Evolutionary conservation across 2,888 invertebrate genomes (phyloP).

Genomic region (Erebia ligea): DNA sequence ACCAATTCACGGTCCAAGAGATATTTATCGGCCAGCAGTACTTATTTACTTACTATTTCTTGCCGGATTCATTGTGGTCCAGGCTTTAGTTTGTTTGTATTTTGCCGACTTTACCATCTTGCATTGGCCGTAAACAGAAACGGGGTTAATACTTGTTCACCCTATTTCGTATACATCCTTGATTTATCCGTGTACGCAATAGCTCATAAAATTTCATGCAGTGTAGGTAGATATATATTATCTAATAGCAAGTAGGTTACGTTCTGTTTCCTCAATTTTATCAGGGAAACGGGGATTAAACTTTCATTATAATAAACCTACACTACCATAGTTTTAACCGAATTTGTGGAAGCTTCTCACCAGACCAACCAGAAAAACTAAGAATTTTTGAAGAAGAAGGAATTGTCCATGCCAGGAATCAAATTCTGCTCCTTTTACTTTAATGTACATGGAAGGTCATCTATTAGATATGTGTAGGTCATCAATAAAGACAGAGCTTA

Average conservation of each 20-base stretch:
- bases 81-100: constrained; percentile 34
- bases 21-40: constrained; percentile 49
- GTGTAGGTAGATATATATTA: constrained; percentile 8
- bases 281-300: too few relatives aligned
- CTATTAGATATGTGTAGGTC: too few relatives aligned
- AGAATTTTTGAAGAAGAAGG: too few relatives aligned
- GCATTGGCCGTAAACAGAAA: constrained; percentile 25
- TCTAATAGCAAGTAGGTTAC: neutral
- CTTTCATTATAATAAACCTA: too few relatives aligned
- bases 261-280: neutral
- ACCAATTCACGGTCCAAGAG: constrained; percentile 47
- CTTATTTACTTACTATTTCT: constrained; percentile 42
- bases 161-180: constrained; percentile 30
- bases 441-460: too few relatives aligned
- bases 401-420: too few relatives aligned
- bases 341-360: too few relatives aligned
- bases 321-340: too few relatives aligned
- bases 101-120: constrained; percentile 30
- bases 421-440: too few relatives aligned
- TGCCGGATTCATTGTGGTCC: constrained; percentile 30
- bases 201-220: constrained; percentile 30
- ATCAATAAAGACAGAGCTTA: too few relatives aligned
- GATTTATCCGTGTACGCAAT: constrained; percentile 29
- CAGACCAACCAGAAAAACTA: too few relatives aligned
- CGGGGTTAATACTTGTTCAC: constrained; percentile 29